Evolutionary conservation across 2,888 invertebrate genomes (phyloP), one percentile per base, ranked within the genome.

Genomic region (Folsomia candida): DNA sequence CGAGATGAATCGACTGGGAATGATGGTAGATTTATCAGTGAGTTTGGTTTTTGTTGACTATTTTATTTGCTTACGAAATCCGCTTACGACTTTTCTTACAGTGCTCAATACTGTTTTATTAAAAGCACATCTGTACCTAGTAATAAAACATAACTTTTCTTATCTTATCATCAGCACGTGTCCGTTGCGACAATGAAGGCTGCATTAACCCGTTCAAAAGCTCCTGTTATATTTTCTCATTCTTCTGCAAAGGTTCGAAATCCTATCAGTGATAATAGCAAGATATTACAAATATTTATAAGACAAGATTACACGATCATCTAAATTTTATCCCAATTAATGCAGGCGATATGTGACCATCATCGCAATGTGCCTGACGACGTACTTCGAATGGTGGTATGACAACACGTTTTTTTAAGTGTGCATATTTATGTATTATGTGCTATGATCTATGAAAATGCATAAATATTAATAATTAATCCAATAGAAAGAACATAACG

Each of bases 401-500:
- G 85, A 51, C 25, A n/a, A n/a, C n/a, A n/a, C n/a, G n/a, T 47
- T 47, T 47, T 47, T 47, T 47, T 18, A 9, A 47, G 9, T 47
- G 9, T 47, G 9, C 9, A 11, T 18, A 47, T 47, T 47, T 47
- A 47, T 47, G 9, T 47, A 11, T 47, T 47, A 11, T 47, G n/a
- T 37, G 14, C 37, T 37, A 9, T 4, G 14, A 37, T 37, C 37
- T 54, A 14, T 4, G 14, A 4, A 37, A n/a, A 37, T 37, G 6
- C 14, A 9, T 37, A 9, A 37, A 37, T 37, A 9, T n/a, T n/a
- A n/a, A n/a, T n/a, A n/a, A n/a, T 37, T 82, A n/a, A n/a, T n/a
- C n/a, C n/a, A n/a, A 6, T 84, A 88, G 88, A 86, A 85, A 82
- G 83, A 89, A 80, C 95, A 94, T 82, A 91, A 92, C 62, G 94